A percentile compares a stretch with the other conserved stretches of the same genome.
These are phyloP conservation scores for Chaetura pelagica DNA, from an alignment of 2,113 vertebrate species.

Conservation along the genomic window DNA sequence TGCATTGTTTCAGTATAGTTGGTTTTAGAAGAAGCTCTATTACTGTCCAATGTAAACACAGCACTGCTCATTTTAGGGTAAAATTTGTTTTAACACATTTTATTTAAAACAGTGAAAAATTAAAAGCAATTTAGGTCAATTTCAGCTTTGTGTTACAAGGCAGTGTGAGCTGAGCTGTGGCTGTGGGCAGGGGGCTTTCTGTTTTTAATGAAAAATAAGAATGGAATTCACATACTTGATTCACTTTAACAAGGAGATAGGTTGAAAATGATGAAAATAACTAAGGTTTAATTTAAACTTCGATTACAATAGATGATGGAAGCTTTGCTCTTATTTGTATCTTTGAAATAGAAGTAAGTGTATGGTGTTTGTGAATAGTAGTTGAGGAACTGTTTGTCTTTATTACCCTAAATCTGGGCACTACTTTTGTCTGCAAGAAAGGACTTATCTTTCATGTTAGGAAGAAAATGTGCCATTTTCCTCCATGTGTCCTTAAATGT, in stretches of 20 bases:
- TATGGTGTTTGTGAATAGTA: not conserved
- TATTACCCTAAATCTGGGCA: not conserved
- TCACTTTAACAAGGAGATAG: not conserved
- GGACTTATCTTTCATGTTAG: not conserved
- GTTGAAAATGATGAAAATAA: not conserved
- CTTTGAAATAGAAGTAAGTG: not conserved
- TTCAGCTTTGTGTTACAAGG: not conserved
- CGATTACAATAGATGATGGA: not conserved
- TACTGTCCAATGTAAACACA: not conserved
- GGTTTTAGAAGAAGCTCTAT: not conserved
- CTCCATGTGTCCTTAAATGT: not conserved
- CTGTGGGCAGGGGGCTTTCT: not conserved
- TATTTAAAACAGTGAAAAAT: not conserved
- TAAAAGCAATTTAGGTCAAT: not conserved
- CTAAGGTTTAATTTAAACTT: not conserved
- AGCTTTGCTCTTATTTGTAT: not conserved
- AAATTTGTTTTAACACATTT: not conserved
- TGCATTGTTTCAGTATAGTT: not conserved
- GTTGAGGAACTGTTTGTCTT: not conserved
- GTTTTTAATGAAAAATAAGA: not conserved
- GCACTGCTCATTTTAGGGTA: not conserved
- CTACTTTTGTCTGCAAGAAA: not conserved
- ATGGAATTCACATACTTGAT: not conserved
- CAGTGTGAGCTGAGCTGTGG: not conserved
- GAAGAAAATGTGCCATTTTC: not conserved